These are phyloP conservation scores for Sesamia nonagrioides DNA, from an alignment of 1,140 invertebrate genomes.

Conservation along the genomic window DNA sequence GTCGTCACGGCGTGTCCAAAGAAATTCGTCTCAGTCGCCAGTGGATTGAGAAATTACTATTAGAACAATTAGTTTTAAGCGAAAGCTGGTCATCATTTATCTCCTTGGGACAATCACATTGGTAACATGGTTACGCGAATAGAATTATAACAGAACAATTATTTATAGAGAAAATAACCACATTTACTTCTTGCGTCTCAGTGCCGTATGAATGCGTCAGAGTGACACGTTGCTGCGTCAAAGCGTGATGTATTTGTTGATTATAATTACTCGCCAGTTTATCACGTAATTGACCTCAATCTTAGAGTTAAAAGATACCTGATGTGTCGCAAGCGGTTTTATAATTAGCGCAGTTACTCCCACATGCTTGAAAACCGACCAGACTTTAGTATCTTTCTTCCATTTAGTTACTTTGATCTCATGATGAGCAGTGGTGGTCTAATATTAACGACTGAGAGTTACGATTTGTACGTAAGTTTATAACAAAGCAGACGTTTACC, in stretches of 20 bases:
- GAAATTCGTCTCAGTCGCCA: constrained; percentile 70
- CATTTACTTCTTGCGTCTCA: constrained; percentile 52
- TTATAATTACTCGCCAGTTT: constrained; percentile 31
- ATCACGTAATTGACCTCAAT: constrained; percentile 21
- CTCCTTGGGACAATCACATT: constrained; percentile 71
- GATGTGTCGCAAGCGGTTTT: not conserved
- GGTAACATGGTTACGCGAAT: constrained; percentile 59
- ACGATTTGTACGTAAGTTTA: no score
- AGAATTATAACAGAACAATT: constrained; percentile 56
- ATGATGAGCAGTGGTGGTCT: no score
- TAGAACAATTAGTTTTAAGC: constrained; percentile 77
- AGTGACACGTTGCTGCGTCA: constrained; percentile 57
- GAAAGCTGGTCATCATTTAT: constrained; percentile 76
- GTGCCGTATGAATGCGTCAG: constrained; percentile 63
- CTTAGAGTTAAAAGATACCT: not conserved
- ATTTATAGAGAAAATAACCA: constrained; percentile 67
- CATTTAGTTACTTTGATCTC: no score
- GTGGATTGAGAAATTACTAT: constrained; percentile 79
- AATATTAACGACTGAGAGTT: no score
- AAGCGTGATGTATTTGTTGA: constrained; percentile 31
- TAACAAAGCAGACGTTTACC: no score
- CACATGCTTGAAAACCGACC: not conserved
- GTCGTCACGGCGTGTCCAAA: constrained; percentile 65
- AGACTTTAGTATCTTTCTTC: no score
- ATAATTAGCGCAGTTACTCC: not conserved